Percentiles rank a stretch among this genome's conserved stretches.
These are phyloP conservation scores for Eclectus roratus DNA, from an alignment of 2,113 vertebrate species.

Conservation along the genomic window DNA sequence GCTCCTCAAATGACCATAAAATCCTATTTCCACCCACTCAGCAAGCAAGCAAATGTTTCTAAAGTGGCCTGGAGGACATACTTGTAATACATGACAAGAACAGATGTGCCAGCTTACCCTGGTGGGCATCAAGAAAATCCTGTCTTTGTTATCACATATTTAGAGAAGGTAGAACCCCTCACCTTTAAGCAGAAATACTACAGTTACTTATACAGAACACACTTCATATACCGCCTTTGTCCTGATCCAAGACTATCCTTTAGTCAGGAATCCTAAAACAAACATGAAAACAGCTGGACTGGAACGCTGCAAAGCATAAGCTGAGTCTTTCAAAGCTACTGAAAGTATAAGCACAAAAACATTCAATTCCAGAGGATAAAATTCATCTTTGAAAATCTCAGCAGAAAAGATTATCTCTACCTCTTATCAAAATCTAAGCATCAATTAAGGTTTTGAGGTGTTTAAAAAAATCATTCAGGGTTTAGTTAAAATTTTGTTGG, in stretches of 20 bases:
- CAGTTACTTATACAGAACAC: not conserved
- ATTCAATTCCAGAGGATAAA: not conserved
- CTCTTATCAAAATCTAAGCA: not conserved
- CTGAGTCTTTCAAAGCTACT: not conserved
- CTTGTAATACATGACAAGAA: not conserved
- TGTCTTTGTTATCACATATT: not conserved
- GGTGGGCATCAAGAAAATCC: not conserved
- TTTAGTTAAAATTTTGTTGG: not conserved
- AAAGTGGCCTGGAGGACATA: not conserved
- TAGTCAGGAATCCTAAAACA: not conserved
- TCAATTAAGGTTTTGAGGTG: not conserved
- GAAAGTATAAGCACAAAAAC: not conserved
- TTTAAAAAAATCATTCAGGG: not conserved
- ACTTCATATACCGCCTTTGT: not conserved
- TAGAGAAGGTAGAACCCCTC: not conserved
- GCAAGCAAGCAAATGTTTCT: not conserved
- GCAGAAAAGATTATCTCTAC: not conserved
- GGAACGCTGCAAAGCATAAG: not conserved
- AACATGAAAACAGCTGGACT: not conserved
- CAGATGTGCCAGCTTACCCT: not conserved
- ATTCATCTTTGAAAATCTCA: not conserved
- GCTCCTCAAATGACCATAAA: not conserved
- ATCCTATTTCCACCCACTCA: not conserved
- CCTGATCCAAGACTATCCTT: not conserved
- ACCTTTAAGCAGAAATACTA: not conserved